These are phyloP conservation scores for Peromyscus melanophrys DNA, from an alignment of 2,797 vertebrate genomes.

Conservation along the genomic window DNA sequence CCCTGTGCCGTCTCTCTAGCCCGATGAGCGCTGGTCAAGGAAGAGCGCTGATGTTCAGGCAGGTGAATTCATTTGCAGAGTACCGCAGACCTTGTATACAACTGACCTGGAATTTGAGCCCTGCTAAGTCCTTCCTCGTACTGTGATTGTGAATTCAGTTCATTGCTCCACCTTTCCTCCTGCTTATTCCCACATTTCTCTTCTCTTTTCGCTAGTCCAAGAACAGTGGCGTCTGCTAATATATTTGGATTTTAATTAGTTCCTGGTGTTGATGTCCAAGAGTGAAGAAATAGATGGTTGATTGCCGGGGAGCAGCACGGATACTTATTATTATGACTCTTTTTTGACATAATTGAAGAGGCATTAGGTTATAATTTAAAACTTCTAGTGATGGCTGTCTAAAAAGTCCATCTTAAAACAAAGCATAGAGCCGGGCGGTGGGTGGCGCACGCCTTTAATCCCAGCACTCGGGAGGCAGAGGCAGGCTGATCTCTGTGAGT, in stretches of 20 bases:
- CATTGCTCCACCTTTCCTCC: not conserved
- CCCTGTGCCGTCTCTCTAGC: no score
- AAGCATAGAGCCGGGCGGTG: not conserved
- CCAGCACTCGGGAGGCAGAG: no score
- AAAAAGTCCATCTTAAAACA: not conserved
- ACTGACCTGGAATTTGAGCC: not conserved
- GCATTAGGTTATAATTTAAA: conserved; percentile 43
- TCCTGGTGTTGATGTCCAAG: conserved; percentile 31
- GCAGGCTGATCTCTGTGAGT: no score
- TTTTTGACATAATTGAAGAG: conserved; percentile 30
- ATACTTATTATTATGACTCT: not conserved
- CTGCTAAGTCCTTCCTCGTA: not conserved
- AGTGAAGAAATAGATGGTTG: conserved; percentile 33
- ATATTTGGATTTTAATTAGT: conserved; percentile 35
- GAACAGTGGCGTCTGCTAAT: not conserved
- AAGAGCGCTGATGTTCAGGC: conserved; percentile 9
- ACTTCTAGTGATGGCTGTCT: not conserved
- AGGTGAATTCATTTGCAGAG: not conserved
- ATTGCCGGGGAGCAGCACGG: not conserved
- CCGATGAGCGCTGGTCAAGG: no score
- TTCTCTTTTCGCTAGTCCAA: conserved; percentile 15
- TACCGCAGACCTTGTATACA: not conserved
- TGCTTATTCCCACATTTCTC: not conserved
- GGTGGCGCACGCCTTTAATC: no score
- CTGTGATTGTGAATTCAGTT: not conserved